A percentile compares a stretch with the other conserved stretches of the same genome.
These are phyloP conservation scores for Dissostichus mawsoni DNA, from an alignment of 2,113 vertebrate genomes.

Conservation along the genomic window DNA sequence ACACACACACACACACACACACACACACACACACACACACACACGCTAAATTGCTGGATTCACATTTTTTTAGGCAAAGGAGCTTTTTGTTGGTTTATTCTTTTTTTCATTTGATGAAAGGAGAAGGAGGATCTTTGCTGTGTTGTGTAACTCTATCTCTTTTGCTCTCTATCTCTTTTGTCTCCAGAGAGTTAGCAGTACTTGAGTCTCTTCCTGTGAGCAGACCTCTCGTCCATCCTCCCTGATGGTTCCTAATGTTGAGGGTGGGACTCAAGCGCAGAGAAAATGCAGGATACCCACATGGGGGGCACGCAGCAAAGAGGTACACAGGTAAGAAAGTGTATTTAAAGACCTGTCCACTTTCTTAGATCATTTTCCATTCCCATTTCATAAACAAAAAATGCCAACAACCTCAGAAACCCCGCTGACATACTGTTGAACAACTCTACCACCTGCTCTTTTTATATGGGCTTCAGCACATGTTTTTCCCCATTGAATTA, in stretches of 20 bases:
- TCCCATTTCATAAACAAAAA: neutral
- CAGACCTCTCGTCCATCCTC: conserved; percentile 39
- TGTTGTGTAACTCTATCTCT: neutral
- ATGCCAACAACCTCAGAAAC: neutral
- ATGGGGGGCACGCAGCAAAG: neutral
- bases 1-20: no score
- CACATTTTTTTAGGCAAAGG: conserved; percentile 7
- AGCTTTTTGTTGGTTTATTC: conserved; percentile 24
- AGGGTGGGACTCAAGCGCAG: conserved; percentile 13
- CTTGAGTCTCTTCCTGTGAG: conserved; percentile 32
- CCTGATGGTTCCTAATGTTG: conserved; percentile 43
- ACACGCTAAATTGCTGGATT: neutral
- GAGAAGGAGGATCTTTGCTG: conserved; percentile 12
- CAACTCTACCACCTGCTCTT: no score
- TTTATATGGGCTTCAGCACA: neutral
- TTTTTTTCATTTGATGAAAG: conserved; percentile 16
- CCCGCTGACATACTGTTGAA: neutral
- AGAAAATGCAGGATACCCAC: neutral
- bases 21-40: no score
- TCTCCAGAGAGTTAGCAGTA: conserved; percentile 38
- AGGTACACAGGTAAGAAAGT: neutral
- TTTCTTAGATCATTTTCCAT: neutral
- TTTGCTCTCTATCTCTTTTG: conserved; percentile 13
- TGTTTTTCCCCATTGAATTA: neutral
- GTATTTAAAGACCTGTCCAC: neutral